Evolutionary conservation across 2,888 invertebrate genomes (phyloP).

Genomic region (Ichneumoninae sp.): DNA sequence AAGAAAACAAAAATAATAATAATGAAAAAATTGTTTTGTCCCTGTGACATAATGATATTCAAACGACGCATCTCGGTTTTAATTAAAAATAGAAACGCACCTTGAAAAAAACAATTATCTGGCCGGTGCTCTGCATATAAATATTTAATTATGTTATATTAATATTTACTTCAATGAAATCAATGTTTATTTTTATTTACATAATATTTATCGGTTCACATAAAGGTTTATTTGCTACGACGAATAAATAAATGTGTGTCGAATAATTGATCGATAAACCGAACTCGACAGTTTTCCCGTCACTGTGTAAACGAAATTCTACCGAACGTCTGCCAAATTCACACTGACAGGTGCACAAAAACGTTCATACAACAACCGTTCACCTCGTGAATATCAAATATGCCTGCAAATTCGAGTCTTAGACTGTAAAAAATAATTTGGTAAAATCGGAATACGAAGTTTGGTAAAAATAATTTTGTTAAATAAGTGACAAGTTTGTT

Average conservation of each 20-base stretch:
- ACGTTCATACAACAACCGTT: not conserved
- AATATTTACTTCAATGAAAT: too few relatives aligned
- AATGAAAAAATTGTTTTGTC: not conserved
- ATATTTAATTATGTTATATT: too few relatives aligned
- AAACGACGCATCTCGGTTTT: not conserved
- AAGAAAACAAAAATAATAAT: not conserved
- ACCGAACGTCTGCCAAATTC: not conserved
- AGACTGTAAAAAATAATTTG: too few relatives aligned
- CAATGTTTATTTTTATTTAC: too few relatives aligned
- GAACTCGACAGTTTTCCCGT: not conserved
- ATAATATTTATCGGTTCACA: too few relatives aligned
- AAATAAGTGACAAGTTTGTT: too few relatives aligned
- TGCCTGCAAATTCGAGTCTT: not conserved
- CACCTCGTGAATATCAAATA: constrained; percentile 25
- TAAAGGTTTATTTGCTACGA: not conserved
- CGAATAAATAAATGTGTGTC: not conserved
- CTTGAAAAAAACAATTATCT: not conserved
- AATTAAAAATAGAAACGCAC: not conserved
- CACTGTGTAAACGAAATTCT: not conserved
- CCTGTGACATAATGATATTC: constrained; percentile 4
- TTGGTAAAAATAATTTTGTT: too few relatives aligned
- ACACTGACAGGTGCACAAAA: not conserved
- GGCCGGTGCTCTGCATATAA: not conserved
- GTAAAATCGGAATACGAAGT: too few relatives aligned
- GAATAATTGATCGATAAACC: constrained; percentile 19